Base-by-base conservation (phyloP, 2,888 invertebrate genomes). In the Stenolophus ochropezus region DNA sequence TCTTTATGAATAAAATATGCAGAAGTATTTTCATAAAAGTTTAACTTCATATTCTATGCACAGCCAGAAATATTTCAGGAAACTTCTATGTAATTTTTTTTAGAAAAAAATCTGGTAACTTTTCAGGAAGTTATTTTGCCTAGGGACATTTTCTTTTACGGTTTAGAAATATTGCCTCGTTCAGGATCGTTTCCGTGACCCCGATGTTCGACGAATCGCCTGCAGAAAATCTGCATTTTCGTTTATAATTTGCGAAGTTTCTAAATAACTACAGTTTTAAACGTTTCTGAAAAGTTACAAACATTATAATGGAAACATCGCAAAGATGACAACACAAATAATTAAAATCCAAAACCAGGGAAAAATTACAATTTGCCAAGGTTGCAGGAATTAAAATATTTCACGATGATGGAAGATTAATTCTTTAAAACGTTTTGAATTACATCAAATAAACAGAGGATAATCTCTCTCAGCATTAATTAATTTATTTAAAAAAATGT, bases 111-210 rank as follows among this genome's bases (percentile, higher is more conserved):
- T 75, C 75, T 75, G 75, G 51, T 75, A 75, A 75, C 75, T 53
- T 75, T 51, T 53, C 51, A 6, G 51, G 75, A 75, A 75, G 75
- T 75, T 75, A 75, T 75, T 75, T 75, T 75, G 75, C 75, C 75
- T 75, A 51, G 75, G 51, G 75, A 75, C 75, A 75, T 75, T 75
- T 53, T 75, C 75, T 75, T 75, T 75, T 27, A 16, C 51, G 53
- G 21, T 51, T 75, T 23, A 27, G 27, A 75, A 25, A 75, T 75
- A 75, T 75, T 75, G 75, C 25, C 25, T 53, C 27, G 75, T 53
- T 27, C 27, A 25, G 53, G 27, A 16, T 51, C 74, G 16, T 49
- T 21, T 51, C 51, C 51, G 16, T 53, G 75, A 51, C 25, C 75
- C 14, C 75, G 23, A 53, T 53, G 16, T 53, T 71, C 71, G 71